Percentiles rank a stretch among this genome's conserved stretches.
These are phyloP conservation scores for Pogoniulus pusillus DNA, from an alignment of 2,797 vertebrate genomes.

Conservation along the genomic window DNA sequence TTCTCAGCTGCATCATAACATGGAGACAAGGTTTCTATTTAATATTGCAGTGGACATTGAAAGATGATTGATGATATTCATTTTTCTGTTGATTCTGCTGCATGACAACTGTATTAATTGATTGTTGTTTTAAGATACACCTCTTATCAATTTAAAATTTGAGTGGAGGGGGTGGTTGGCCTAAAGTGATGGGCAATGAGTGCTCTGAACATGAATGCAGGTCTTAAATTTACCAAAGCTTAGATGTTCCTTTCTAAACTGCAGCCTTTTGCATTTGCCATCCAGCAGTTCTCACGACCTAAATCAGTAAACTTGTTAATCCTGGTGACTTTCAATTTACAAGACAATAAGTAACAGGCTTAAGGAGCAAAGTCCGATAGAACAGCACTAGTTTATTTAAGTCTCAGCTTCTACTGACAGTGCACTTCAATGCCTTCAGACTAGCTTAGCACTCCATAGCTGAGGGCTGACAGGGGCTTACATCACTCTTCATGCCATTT, in stretches of 20 bases:
- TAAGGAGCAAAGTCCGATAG: conserved; percentile 13
- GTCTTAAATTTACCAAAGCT: not conserved
- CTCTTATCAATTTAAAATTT: not conserved
- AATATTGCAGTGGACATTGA: not conserved
- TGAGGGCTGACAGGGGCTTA: not conserved
- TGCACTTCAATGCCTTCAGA: not conserved
- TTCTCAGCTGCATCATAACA: not conserved
- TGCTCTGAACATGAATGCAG: not conserved
- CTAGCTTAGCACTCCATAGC: not conserved
- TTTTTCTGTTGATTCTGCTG: not conserved
- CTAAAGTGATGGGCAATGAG: not conserved
- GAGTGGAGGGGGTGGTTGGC: not conserved
- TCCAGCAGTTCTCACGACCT: not conserved
- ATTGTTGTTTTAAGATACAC: conserved; percentile 20
- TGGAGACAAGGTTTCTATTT: not conserved
- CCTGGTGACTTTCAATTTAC: conserved; percentile 4
- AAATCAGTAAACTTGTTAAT: not conserved
- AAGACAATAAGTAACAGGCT: not conserved
- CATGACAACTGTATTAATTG: not conserved
- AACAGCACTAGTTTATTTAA: not conserved
- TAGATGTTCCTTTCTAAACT: not conserved
- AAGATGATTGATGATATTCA: not conserved
- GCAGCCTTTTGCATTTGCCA: not conserved
- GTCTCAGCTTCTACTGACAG: not conserved
- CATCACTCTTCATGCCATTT: not conserved